Evolutionary conservation across 2,113 vertebrate species (phyloP).

Genomic region (Dryoscopus gambensis): DNA sequence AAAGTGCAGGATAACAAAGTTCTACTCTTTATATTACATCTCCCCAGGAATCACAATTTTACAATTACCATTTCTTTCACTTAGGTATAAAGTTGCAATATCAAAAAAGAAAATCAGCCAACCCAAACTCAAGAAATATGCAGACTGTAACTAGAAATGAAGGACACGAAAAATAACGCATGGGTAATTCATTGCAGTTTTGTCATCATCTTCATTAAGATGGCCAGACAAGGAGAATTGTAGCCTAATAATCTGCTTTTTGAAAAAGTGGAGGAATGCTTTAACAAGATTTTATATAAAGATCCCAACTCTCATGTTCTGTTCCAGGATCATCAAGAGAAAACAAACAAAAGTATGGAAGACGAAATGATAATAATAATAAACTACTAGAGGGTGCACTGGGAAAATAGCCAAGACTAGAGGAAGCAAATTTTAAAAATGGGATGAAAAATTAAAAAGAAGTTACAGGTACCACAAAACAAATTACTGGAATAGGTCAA

Average conservation of each 20-base stretch:
- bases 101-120: background rate
- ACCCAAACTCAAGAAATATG: background rate
- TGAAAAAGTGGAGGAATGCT: background rate
- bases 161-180: background rate
- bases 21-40: background rate
- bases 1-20: background rate
- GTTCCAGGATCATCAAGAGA: background rate
- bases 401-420: background rate
- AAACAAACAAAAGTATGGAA: background rate
- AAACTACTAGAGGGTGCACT: background rate
- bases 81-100: background rate
- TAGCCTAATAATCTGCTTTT: background rate
- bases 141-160: background rate
- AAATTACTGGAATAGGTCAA: background rate
- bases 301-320: background rate
- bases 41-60: background rate
- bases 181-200: background rate
- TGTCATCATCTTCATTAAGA: background rate
- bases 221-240: background rate
- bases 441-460: background rate
- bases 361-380: background rate
- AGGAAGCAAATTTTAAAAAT: background rate
- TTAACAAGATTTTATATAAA: background rate
- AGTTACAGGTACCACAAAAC: background rate
- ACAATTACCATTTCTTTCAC: background rate